Conservation (phyloP, 2,797 vertebrate species). For the Xiphophorus birchmanni region DNA sequence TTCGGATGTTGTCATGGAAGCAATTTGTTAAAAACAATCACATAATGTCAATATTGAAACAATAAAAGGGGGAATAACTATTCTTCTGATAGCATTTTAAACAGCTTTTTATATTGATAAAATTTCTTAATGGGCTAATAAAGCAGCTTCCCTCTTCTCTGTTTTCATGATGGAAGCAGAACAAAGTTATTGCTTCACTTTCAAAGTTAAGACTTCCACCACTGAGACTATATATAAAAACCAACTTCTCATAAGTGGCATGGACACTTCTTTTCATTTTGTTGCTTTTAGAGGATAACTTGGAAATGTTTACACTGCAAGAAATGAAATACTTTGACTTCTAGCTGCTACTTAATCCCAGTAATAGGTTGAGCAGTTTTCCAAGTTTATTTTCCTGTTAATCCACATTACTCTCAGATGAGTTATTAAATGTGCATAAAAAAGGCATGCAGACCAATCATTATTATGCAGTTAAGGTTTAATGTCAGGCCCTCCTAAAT, state of each 20-base stretch:
- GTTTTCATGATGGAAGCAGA: conserved; percentile 3
- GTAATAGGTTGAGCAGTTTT: not conserved
- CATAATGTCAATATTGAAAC: not conserved
- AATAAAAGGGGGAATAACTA: not conserved
- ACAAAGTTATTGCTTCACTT: conserved; percentile 10
- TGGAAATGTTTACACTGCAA: not conserved
- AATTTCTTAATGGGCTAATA: not conserved
- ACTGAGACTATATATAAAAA: conserved; percentile 8
- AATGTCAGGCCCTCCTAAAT: not conserved
- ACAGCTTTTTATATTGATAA: conserved; percentile 8
- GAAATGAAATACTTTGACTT: not conserved
- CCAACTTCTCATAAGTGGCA: not conserved
- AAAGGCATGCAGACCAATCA: not conserved
- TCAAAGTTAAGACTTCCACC: conserved; percentile 20
- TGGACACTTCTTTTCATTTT: not conserved
- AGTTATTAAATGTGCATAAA: not conserved
- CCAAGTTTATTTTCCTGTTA: not conserved
- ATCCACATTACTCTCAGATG: not conserved
- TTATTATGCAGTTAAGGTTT: not conserved
- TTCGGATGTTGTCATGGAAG: not conserved
- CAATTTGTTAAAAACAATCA: not conserved
- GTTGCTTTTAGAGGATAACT: not conserved
- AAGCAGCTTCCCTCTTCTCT: conserved; percentile 8
- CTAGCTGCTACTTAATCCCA: not conserved
- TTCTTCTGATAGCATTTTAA: conserved; percentile 2